Base-by-base conservation (phyloP, 2,888 invertebrate species). In the Thymelicus acteon region DNA sequence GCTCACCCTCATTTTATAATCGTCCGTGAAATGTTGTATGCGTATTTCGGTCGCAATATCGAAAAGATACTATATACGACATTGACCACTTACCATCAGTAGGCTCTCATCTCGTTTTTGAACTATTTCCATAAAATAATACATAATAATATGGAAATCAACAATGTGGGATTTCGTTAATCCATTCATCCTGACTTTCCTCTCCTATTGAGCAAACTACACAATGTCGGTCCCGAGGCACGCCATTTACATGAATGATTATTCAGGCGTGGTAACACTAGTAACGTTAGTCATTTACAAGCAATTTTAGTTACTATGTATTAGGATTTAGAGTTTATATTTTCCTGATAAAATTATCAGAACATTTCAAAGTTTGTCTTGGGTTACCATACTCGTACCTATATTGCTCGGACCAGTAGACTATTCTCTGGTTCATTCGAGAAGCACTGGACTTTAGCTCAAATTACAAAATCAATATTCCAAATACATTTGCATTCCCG, bases 181-280 rank as follows among this genome's bases (percentile, higher is more conserved):
- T 88, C 85, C 85, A 85, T 88, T 86, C 85, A 85, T 85, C 81
- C 85, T 80, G 82, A 83, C 82, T 85, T 82, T 78, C 80, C 78
- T 82, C 81, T 81, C 79, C 78, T 79, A 87, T 88, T 80, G 84
- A 81, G 83, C 84, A 87, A 89, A 88, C 90, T 89, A 86, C 85
- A 84, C 84, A 86, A 88, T 85, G 85, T 85, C 80, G 83, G 84
- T 85, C 85, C 84, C 79, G 82, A 85, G 85, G 86, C 85, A 87
- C 85, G 83, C 84, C 85, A 90, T 91, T 90, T 91, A 89, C 89
- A 91, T 90, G 87, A 90, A 88, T 90, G 88, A 89, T 90, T 89
- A 89, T 89, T 88, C 85, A 83, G 79, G 75, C 79, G 77, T 78
- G 79, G 76, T 78, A 74, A 76, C 74, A 58, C 63, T 67, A 72